Evolutionary conservation across 1,140 invertebrate genomes (phyloP).

Genomic region (Drosophila tristis): DNA sequence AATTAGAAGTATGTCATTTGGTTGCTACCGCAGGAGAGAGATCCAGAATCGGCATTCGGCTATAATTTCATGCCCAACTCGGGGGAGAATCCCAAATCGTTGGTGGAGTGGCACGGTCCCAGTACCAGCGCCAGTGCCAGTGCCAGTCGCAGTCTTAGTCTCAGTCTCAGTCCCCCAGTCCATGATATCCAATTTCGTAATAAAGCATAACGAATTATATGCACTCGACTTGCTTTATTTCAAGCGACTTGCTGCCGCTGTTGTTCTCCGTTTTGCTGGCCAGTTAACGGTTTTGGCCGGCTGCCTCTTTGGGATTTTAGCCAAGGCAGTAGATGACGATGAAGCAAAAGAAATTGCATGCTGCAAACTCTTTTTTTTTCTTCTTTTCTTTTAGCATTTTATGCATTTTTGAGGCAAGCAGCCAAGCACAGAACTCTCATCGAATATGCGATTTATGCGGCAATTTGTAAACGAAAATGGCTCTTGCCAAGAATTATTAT

Average conservation of each 20-base stretch:
- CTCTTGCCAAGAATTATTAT: constrained; percentile 83
- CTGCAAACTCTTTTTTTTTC: constrained; percentile 31
- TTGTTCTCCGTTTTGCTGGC: constrained; percentile 42
- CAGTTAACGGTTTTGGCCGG: constrained; percentile 76
- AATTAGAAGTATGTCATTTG: constrained; percentile 82
- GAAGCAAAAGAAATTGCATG: constrained; percentile 58
- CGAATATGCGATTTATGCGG: constrained; percentile 83
- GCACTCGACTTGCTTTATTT: constrained; percentile 82
- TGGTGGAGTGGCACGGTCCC: background rate
- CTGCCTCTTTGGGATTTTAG: constrained; percentile 39
- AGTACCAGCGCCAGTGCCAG: too few species aligned
- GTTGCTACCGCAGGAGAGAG: constrained; percentile 61
- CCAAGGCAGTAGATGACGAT: constrained; percentile 26
- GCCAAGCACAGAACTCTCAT: constrained; percentile 69
- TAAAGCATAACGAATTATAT: constrained; percentile 83
- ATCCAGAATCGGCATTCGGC: constrained; percentile 58
- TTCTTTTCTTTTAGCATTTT: constrained; percentile 61
- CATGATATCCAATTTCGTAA: constrained; percentile 82
- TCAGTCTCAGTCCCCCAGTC: constrained; percentile 43
- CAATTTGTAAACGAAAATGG: constrained; percentile 83
- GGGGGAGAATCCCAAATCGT: constrained; percentile 23
- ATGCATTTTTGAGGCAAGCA: constrained; percentile 54
- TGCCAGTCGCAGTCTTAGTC: constrained; percentile 3
- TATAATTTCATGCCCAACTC: constrained; percentile 67
- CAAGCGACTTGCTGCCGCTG: constrained; percentile 44